phyloP scores from a whole-genome alignment of 2,888 invertebrate species.

The Latheticus oryzae region DNA sequence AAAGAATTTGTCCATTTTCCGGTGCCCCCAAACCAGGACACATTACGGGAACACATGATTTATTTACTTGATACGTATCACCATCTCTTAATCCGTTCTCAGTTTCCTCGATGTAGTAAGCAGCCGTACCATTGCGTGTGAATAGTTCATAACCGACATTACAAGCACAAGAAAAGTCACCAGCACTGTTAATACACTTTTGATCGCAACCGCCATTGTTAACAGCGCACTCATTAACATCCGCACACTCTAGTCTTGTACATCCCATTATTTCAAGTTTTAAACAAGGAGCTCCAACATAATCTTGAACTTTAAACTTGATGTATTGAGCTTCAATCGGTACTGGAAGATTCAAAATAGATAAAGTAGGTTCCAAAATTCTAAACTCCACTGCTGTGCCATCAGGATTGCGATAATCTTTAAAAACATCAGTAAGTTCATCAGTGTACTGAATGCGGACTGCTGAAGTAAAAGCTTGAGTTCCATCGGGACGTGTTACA shows the following conservation, averaged over 20 bases:
- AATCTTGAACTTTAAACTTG: conserved; percentile 88
- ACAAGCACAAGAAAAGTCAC: conserved; percentile 88
- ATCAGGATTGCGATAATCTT: conserved; percentile 92
- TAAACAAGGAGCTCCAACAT: conserved; percentile 88
- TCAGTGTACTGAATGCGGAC: conserved; percentile 90
- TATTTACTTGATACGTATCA: conserved; percentile 88
- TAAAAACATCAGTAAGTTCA: conserved; percentile 88
- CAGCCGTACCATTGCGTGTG: conserved; percentile 88
- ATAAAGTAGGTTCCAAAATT: conserved; percentile 89
- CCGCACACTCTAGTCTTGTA: conserved; percentile 87
- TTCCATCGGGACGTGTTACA: conserved; percentile 84
- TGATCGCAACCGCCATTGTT: conserved; percentile 94
- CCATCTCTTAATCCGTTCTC: conserved; percentile 92
- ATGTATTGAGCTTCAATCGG: conserved; percentile 92
- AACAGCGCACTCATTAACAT: conserved; percentile 87
- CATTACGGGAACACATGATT: conserved; percentile 95
- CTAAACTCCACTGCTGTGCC: conserved; percentile 94
- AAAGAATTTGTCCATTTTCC: conserved; percentile 86
- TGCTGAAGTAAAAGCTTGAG: conserved; percentile 89
- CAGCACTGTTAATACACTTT: conserved; percentile 91
- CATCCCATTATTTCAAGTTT: conserved; percentile 94
- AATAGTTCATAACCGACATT: conserved; percentile 93
- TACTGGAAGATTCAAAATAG: conserved; percentile 88
- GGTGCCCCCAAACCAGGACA: conserved; percentile 82
- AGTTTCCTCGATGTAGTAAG: conserved; percentile 80